These are phyloP conservation scores for Liodrosophila aerea DNA, from an alignment of 2,888 invertebrate genomes.

Conservation along the genomic window DNA sequence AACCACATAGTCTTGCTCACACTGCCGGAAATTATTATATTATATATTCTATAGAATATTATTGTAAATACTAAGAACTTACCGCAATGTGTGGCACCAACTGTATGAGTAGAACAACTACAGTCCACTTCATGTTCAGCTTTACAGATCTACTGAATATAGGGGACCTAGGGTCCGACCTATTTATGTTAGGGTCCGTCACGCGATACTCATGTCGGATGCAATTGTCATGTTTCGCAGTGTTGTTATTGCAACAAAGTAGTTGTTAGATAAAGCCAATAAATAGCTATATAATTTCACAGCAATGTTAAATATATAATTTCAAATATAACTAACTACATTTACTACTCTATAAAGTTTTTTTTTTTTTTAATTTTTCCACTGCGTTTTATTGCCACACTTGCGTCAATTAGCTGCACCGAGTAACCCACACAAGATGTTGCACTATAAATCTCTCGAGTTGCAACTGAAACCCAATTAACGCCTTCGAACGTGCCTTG, in stretches of 20 bases:
- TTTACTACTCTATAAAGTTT: no score
- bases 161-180: conserved; percentile 5
- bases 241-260: conserved; percentile 46
- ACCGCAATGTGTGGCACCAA: conserved; percentile 49
- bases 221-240: conserved; percentile 4
- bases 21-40: conserved; percentile 30
- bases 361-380: no score
- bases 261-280: conserved; percentile 27
- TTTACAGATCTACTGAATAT: neutral
- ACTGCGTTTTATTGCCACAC: neutral
- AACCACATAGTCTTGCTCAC: conserved; percentile 68
- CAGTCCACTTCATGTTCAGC: conserved; percentile 48
- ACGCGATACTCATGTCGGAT: conserved; percentile 48
- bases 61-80: neutral
- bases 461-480: conserved; percentile 48
- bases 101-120: conserved; percentile 24
- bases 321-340: conserved; percentile 5
- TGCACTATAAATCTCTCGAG: conserved; percentile 12
- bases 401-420: conserved; percentile 17
- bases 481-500: conserved; percentile 64
- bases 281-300: no score
- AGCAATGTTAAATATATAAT: no score
- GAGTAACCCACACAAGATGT: neutral
- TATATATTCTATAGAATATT: no score
- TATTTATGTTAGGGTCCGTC: conserved; percentile 47